A percentile compares a stretch with the other conserved stretches of the same genome.
Conservation (phyloP, 2,888 invertebrate genomes). For the Deilephila elpenor region DNA sequence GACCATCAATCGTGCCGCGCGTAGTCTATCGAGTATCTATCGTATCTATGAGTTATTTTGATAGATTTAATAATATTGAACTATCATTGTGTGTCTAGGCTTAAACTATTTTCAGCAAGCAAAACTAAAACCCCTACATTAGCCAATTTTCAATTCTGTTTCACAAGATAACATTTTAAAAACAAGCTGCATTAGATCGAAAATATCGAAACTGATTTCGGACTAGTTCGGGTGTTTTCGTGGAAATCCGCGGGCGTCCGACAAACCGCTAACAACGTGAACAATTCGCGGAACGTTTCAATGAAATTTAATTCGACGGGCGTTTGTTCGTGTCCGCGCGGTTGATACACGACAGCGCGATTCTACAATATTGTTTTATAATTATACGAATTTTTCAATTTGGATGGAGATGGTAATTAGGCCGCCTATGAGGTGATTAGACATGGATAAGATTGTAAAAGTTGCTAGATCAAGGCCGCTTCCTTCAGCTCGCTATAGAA, state of each 20-base stretch:
- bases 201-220: conserved; percentile 26
- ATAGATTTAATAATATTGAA: too few relatives aligned
- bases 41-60: too few relatives aligned
- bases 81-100: too few relatives aligned
- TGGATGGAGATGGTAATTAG: not conserved
- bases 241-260: conserved; percentile 33
- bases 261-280: conserved; percentile 35
- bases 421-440: not conserved
- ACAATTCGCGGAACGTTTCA: conserved; percentile 35
- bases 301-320: conserved; percentile 32
- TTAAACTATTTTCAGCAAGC: too few relatives aligned
- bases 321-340: conserved; percentile 19
- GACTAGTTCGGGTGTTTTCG: conserved; percentile 31
- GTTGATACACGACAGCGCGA: not conserved
- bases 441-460: too few relatives aligned
- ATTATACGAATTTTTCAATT: not conserved
- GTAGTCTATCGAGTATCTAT: too few relatives aligned
- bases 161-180: not conserved
- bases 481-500: too few relatives aligned
- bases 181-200: not conserved
- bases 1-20: too few relatives aligned
- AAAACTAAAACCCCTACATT: too few relatives aligned
- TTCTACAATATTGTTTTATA: not conserved
- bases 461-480: too few relatives aligned
- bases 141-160: not conserved